Evolutionary conservation across 2,888 invertebrate genomes (phyloP).

Genomic region (Ypsolopha scabrella): DNA sequence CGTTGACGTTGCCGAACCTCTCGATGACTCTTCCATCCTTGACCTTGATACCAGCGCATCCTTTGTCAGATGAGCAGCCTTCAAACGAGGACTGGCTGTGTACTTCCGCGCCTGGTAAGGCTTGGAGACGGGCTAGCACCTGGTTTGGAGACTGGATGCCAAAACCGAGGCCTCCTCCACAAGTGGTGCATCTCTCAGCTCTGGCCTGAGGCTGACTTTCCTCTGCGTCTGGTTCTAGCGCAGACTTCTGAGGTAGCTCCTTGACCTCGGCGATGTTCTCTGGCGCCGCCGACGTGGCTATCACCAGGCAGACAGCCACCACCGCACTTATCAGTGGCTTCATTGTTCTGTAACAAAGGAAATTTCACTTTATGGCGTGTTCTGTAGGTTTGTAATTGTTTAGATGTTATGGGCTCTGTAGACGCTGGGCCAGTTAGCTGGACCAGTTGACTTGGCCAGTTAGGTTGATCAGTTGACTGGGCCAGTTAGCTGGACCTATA

Average conservation of each 20-base stretch:
- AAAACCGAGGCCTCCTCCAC: slow-evolving; percentile 23
- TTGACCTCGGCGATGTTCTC: slow-evolving; percentile 45
- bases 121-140: slow-evolving; percentile 35
- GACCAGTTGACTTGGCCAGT: not conserved
- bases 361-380: not conserved
- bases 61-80: slow-evolving; percentile 51
- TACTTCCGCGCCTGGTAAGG: slow-evolving; percentile 39
- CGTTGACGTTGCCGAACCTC: slow-evolving; percentile 47
- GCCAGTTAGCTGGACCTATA: not conserved
- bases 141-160: slow-evolving; percentile 28
- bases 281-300: slow-evolving; percentile 38
- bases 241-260: slow-evolving; percentile 35
- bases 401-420: not conserved
- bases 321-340: slow-evolving; percentile 56
- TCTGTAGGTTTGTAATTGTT: not conserved
- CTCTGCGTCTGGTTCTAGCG: slow-evolving; percentile 40
- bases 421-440: not conserved
- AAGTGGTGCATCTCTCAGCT: slow-evolving; percentile 44
- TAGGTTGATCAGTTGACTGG: not conserved
- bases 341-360: slow-evolving; percentile 55
- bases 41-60: slow-evolving; percentile 58
- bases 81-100: slow-evolving; percentile 56
- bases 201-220: slow-evolving; percentile 37
- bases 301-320: slow-evolving; percentile 46
- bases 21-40: slow-evolving; percentile 55